Conservation (phyloP, 2,888 invertebrate species). For the Syrista parreyssii region DNA sequence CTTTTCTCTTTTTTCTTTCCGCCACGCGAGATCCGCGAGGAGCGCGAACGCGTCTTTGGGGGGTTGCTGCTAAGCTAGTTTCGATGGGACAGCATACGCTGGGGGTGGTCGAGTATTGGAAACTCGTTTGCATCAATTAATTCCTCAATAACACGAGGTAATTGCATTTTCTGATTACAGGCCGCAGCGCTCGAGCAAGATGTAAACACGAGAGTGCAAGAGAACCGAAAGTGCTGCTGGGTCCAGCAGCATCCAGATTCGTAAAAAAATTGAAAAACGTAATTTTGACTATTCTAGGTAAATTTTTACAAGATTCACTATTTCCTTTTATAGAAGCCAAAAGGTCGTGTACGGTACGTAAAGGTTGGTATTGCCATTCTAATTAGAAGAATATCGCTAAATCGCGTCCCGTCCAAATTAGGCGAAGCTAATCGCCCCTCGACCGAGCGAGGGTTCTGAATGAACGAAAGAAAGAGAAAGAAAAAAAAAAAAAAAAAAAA, state of each 20-base stretch:
- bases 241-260: not conserved
- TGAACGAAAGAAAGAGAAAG: conserved; percentile 19
- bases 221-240: not conserved
- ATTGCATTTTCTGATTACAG: conserved; percentile 46
- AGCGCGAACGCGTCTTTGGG: not conserved
- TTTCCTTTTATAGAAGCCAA: not conserved
- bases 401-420: conserved; percentile 37
- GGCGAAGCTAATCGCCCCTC: conserved; percentile 38
- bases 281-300: not conserved
- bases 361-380: conserved; percentile 50
- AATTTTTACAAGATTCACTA: not conserved
- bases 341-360: conserved; percentile 41
- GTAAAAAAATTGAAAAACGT: not conserved
- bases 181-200: not conserved
- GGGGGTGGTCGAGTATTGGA: conserved; percentile 40
- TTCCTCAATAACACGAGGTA: conserved; percentile 52
- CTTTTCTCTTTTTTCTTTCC: not conserved
- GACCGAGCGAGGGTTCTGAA: conserved; percentile 13
- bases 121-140: conserved; percentile 56
- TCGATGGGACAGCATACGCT: not conserved
- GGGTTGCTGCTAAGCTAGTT: not conserved
- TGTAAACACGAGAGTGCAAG: not conserved
- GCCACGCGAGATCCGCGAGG: not conserved
- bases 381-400: conserved; percentile 53
- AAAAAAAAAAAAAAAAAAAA: conserved; percentile 26